Percentiles rank a stretch among this genome's conserved stretches.
phyloP scores from a whole-genome alignment of 2,888 invertebrate species.

The Polietes domitor region DNA sequence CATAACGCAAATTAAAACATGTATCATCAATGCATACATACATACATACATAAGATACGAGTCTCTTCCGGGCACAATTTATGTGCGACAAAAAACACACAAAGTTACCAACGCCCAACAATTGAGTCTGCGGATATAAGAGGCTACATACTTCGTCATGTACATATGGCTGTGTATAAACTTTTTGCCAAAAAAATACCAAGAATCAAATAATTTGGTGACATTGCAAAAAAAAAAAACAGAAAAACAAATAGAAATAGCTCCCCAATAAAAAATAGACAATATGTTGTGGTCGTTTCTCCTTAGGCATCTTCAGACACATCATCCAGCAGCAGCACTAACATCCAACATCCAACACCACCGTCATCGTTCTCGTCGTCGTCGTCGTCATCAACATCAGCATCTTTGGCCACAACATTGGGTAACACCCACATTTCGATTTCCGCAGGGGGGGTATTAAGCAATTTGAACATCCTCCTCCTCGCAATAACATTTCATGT shows the following conservation, averaged over 20 bases:
- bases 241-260: conserved; percentile 34
- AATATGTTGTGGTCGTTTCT: conserved; percentile 49
- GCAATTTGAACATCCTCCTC: conserved; percentile 42
- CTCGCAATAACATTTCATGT: conserved; percentile 31
- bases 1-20: conserved; percentile 61
- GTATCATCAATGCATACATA: conserved; percentile 42
- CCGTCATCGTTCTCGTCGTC: neutral
- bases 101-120: conserved; percentile 56
- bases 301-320: conserved; percentile 32
- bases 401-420: conserved; percentile 53
- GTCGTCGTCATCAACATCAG: conserved; percentile 42
- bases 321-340: neutral
- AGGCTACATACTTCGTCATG: conserved; percentile 5
- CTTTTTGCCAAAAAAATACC: conserved; percentile 7
- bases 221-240: conserved; percentile 56
- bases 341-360: conserved; percentile 30
- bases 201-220: conserved; percentile 53
- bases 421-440: conserved; percentile 63
- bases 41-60: too few species aligned
- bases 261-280: conserved; percentile 48
- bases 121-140: conserved; percentile 48
- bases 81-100: conserved; percentile 46
- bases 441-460: conserved; percentile 45
- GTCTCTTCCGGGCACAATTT: conserved; percentile 54
- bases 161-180: neutral